Base-by-base conservation (phyloP, 2,888 invertebrate genomes). In the Rhagonycha lutea region DNA sequence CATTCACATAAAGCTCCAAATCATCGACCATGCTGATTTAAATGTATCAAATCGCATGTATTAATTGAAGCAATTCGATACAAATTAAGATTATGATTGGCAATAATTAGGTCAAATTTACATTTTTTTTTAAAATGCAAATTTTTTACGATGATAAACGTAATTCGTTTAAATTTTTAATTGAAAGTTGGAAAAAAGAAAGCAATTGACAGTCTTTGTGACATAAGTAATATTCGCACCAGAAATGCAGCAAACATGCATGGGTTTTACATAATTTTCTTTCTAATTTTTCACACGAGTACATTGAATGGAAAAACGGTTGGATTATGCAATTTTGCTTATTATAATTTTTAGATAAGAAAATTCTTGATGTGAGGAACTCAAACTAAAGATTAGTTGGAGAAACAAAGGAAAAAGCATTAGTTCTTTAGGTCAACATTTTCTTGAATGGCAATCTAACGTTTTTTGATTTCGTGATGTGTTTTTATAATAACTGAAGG, bases 1-100 rank as follows among this genome's bases (percentile, higher is more conserved):
- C 76, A 74, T 78, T 79, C 78, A 78, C 74, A 76, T 69, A 75
- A 78, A 68, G 29, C 67, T 73, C 68, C 76, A 76, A 76, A 78
- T 77, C 76, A 76, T 18, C 77, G 74, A 72, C 68, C 76, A 69
- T 75, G 65, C 70, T 62, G 72, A 70, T 71, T 62, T 67, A 47
- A 47, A 47, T 47, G 47, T 47, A 47, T 47, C 47, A 47, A 8
- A 47, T 47, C 47, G 5, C 47, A 47, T 7, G 47, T 7, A 47
- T 12, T 47, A 47, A 47, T 47, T 47, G 47, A 47, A 47, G 47
- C 47, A 47, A 47, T 47, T n/a, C n/a, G 47, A 47, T 47, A 47
- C 47, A 47, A 47, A 7, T 47, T 47, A 60, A 63, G 29, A 70
- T 63, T 29, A 11, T 11, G 18, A 71, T 24, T 63, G 11, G 14